These are phyloP conservation scores for Scleropages formosus DNA, from an alignment of 2,797 vertebrate genomes.

Conservation along the genomic window DNA sequence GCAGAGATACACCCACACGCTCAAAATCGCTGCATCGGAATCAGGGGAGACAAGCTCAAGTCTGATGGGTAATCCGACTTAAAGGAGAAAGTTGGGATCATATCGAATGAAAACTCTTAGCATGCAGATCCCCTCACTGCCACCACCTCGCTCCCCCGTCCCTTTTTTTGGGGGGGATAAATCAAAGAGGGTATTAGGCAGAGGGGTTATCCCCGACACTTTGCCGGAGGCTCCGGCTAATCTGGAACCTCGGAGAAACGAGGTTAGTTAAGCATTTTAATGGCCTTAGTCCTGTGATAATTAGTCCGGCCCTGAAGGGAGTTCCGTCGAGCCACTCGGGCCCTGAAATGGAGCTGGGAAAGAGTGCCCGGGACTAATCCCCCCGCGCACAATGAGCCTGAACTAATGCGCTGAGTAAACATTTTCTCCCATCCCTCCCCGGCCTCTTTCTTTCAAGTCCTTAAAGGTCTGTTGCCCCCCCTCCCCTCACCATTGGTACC, in stretches of 20 bases:
- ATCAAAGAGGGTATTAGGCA: conserved; percentile 94
- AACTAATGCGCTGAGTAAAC: conserved; percentile 99
- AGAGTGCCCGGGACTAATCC: conserved; percentile 84
- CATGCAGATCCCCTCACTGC: conserved; percentile 31
- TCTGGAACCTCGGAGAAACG: conserved; percentile 94
- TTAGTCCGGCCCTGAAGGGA: conserved; percentile 98
- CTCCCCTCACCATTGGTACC: conserved; percentile 31
- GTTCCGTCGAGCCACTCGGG: conserved; percentile 91
- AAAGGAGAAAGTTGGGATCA: conserved; percentile 37
- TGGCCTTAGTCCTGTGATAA: conserved; percentile 99
- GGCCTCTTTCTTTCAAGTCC: conserved; percentile 88
- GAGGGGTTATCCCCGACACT: conserved; percentile 85
- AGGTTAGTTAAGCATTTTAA: conserved; percentile 99
- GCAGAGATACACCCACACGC: neutral
- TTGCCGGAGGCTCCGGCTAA: conserved; percentile 92
- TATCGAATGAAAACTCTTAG: conserved; percentile 34
- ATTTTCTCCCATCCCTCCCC: conserved; percentile 92
- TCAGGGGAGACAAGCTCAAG: conserved; percentile 24
- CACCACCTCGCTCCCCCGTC: conserved; percentile 24
- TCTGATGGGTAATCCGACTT: conserved; percentile 33
- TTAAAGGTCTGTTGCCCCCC: conserved; percentile 62
- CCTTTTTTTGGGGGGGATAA: conserved; percentile 66
- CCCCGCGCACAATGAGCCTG: conserved; percentile 92
- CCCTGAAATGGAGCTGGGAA: conserved; percentile 95
- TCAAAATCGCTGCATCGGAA: conserved; percentile 8